Evolutionary conservation across 2,113 vertebrate species (phyloP).

Genomic region (Laticauda laticaudata): DNA sequence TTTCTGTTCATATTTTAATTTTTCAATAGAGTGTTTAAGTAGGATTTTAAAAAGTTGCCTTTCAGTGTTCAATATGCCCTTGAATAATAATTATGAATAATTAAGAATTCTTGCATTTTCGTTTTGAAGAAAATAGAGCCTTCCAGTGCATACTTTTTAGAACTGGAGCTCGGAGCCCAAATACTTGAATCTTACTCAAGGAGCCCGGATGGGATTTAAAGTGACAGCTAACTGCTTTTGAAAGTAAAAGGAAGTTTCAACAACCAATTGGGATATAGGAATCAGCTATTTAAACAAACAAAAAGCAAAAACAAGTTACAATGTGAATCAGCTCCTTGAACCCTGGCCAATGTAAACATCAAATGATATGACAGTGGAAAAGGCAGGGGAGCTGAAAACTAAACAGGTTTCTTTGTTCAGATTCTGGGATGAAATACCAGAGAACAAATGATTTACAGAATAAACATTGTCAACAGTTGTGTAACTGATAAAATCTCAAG

Average conservation of each 20-base stretch:
- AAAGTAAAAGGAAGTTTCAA: background rate
- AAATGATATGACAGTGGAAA: slow-evolving; percentile 17
- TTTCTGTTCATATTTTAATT: background rate
- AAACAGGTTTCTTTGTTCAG: background rate
- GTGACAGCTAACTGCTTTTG: background rate
- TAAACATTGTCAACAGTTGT: slow-evolving; percentile 41
- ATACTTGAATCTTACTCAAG: background rate
- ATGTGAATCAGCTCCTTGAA: background rate
- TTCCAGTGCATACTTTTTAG: background rate
- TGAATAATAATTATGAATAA: background rate
- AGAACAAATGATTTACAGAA: slow-evolving; percentile 31
- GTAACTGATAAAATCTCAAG: slow-evolving; percentile 18
- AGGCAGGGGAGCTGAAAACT: background rate
- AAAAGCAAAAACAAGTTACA: background rate
- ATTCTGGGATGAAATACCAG: background rate
- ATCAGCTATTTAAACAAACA: background rate
- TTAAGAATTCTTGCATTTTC: background rate
- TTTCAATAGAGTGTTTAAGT: background rate
- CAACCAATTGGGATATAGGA: background rate
- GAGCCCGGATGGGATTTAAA: too few relatives aligned
- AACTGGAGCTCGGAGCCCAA: background rate
- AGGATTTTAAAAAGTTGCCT: background rate
- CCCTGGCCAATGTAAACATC: background rate
- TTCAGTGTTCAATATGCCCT: background rate
- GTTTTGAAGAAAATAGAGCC: background rate